Evolutionary conservation across 2,888 invertebrate species (phyloP).

Genomic region (Morpho deidamia): DNA sequence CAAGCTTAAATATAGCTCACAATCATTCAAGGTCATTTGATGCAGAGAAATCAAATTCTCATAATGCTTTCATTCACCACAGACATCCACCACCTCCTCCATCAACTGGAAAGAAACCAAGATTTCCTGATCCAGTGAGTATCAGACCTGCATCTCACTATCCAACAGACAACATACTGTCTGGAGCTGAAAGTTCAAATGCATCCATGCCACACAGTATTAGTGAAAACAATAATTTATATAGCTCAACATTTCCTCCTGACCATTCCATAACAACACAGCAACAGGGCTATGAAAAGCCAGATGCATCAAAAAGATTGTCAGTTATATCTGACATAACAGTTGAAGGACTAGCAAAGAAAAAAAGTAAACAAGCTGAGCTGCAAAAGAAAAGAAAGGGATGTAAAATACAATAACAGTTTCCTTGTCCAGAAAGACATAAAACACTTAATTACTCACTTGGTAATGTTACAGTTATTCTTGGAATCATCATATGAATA

Average conservation of each 20-base stretch:
- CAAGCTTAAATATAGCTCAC: constrained; percentile 42
- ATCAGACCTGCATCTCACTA: constrained; percentile 71
- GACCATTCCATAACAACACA: constrained; percentile 36
- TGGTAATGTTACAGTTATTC: constrained; percentile 10
- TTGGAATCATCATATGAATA: constrained; percentile 1
- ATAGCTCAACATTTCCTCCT: constrained; percentile 55
- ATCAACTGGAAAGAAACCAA: constrained; percentile 58
- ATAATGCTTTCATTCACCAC: constrained; percentile 35
- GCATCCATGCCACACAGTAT: constrained; percentile 54
- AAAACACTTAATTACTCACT: constrained; percentile 5
- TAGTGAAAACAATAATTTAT: constrained; percentile 67
- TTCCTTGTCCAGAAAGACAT: constrained; percentile 4
- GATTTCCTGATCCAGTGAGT: constrained; percentile 68
- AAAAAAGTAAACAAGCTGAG: constrained; percentile 60
- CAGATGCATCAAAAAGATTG: constrained; percentile 54
- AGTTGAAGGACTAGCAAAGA: constrained; percentile 63
- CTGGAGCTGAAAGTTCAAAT: constrained; percentile 35
- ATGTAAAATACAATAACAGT: constrained; percentile 62
- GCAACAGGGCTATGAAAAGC: constrained; percentile 33
- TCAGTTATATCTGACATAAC: constrained; percentile 72
- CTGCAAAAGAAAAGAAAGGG: constrained; percentile 64
- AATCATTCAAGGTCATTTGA: constrained; percentile 50
- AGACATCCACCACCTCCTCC: constrained; percentile 66
- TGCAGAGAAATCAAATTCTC: constrained; percentile 36
- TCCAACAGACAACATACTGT: constrained; percentile 46